A percentile compares a stretch with the other conserved stretches of the same genome.
Conservation (phyloP, 2,113 vertebrate species). For the Rhagologus leucostigma region DNA sequence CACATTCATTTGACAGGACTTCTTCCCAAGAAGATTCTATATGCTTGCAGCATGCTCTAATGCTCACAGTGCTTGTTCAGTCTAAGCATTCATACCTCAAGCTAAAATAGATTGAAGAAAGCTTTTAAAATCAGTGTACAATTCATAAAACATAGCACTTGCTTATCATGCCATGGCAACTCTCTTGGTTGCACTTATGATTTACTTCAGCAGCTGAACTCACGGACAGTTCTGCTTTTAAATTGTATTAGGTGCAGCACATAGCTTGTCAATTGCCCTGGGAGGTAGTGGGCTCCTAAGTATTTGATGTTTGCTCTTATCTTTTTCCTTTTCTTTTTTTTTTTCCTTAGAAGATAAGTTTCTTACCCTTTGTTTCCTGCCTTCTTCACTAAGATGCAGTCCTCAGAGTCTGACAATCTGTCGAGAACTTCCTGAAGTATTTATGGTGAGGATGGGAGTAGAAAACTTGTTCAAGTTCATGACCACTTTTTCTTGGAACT, state of each 20-base stretch:
- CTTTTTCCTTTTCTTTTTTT: not conserved
- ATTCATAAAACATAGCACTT: not conserved
- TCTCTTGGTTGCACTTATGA: not conserved
- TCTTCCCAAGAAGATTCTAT: not conserved
- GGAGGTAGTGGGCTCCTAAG: not conserved
- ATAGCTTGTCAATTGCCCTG: not conserved
- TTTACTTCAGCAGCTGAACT: not conserved
- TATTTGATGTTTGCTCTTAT: not conserved
- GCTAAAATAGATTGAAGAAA: not conserved
- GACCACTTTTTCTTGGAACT: not conserved
- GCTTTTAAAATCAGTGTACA: not conserved
- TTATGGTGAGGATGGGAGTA: not conserved
- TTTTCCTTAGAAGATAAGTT: not conserved
- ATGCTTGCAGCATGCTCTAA: not conserved
- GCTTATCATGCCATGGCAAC: not conserved
- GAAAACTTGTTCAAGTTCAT: not conserved
- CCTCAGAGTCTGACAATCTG: not conserved
- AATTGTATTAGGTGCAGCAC: not conserved
- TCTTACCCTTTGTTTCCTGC: not conserved
- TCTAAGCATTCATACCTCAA: not conserved
- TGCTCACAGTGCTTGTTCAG: not conserved
- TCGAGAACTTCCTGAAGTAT: not conserved
- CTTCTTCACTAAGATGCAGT: not conserved
- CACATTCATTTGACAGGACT: not conserved
- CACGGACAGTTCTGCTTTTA: not conserved